Percentiles rank a stretch among this genome's conserved stretches.
These are phyloP conservation scores for Trachymyrmex cornetzi DNA, from an alignment of 1,140 invertebrate species.

Conservation along the genomic window DNA sequence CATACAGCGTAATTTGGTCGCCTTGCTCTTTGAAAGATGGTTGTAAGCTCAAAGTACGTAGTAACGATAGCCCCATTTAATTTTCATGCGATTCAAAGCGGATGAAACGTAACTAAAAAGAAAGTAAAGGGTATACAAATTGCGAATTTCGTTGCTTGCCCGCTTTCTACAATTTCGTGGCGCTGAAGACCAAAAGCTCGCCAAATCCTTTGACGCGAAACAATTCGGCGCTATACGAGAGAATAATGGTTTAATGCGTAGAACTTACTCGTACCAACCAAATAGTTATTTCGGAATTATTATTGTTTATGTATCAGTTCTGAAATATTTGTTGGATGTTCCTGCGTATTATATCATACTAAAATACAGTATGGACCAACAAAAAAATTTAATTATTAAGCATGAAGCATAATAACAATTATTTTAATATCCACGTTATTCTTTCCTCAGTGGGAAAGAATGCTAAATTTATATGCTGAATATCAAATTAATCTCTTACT, in stretches of 20 bases:
- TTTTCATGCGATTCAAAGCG: conserved; percentile 55
- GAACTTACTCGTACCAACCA: conserved; percentile 9
- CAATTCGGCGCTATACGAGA: neutral
- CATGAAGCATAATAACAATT: neutral
- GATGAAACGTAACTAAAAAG: conserved; percentile 51
- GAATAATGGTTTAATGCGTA: conserved; percentile 41
- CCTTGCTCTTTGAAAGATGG: conserved; percentile 34
- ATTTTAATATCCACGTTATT: neutral
- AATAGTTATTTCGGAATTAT: conserved; percentile 19
- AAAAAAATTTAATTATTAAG: neutral
- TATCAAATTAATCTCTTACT: neutral
- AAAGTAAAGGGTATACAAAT: conserved; percentile 52
- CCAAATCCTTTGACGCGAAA: conserved; percentile 48
- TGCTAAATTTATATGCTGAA: neutral
- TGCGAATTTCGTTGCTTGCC: conserved; percentile 49
- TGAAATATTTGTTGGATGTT: conserved; percentile 15
- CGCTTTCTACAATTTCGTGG: conserved; percentile 52
- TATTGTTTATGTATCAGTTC: neutral
- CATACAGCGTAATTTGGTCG: conserved; percentile 32
- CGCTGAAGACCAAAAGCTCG: conserved; percentile 42
- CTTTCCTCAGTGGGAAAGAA: neutral
- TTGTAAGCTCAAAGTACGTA: conserved; percentile 46
- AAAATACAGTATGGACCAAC: neutral
- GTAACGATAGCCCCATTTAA: conserved; percentile 53
- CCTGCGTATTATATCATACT: neutral